Percentiles rank a stretch among this genome's conserved stretches.
Evolutionary conservation across 2,888 invertebrate genomes (phyloP).

Genomic region (Lasioglossum pauxillum): DNA sequence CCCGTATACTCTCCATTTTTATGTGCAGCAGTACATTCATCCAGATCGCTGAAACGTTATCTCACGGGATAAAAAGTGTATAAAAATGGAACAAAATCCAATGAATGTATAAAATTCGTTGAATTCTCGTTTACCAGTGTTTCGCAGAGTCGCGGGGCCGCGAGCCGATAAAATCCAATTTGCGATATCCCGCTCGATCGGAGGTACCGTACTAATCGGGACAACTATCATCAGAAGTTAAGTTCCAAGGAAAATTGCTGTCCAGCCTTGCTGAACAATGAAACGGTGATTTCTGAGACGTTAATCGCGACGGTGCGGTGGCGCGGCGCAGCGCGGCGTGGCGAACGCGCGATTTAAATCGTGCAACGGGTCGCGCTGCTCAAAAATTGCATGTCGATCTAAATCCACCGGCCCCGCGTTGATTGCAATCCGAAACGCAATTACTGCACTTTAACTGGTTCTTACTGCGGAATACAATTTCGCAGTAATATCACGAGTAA

Average conservation of each 20-base stretch:
- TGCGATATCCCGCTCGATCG: background rate
- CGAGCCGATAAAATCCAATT: background rate
- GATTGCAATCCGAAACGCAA: slow-evolving; percentile 54
- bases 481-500: slow-evolving; percentile 46
- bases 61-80: background rate
- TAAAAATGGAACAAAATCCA: background rate
- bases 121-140: background rate
- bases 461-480: slow-evolving; percentile 47
- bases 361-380: background rate
- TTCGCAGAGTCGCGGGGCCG: background rate
- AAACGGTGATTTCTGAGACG: background rate
- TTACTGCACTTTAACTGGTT: slow-evolving; percentile 50
- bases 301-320: background rate
- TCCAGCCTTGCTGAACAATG: background rate
- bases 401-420: slow-evolving; percentile 34
- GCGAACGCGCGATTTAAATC: background rate
- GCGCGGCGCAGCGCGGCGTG: no score
- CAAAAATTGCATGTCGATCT: slow-evolving; percentile 29
- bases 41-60: background rate
- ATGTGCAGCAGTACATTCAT: background rate
- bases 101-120: background rate
- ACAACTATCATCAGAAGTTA: background rate
- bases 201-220: background rate
- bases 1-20: background rate
- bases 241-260: background rate